Percentiles rank a stretch among this genome's conserved stretches.
Conservation (phyloP, 2,888 invertebrate species). For the Drosophila neotestacea region DNA sequence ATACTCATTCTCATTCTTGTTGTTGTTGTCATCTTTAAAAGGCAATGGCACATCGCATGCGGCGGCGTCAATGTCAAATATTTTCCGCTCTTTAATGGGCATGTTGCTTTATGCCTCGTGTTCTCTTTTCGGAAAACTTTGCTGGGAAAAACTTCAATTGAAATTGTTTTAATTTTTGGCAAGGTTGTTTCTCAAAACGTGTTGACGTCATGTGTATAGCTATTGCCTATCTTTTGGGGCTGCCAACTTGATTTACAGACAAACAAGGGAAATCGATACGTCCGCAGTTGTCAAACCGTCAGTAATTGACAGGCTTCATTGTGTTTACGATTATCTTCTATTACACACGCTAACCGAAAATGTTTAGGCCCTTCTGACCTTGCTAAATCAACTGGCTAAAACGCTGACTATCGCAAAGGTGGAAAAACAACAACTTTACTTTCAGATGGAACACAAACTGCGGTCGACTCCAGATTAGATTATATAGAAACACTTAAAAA, state of each 20-base stretch:
- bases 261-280: conserved; percentile 42
- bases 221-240: conserved; percentile 56
- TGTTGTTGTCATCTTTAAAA: conserved; percentile 49
- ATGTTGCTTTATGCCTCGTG: conserved; percentile 23
- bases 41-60: conserved; percentile 45
- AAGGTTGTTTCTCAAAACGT: conserved; percentile 32
- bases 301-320: conserved; percentile 43
- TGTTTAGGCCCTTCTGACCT: conserved; percentile 41
- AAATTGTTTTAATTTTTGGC: conserved; percentile 49
- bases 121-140: conserved; percentile 30
- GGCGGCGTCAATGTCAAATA: conserved; percentile 69
- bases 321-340: conserved; percentile 53
- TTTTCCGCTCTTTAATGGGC: conserved; percentile 72
- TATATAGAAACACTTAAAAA: conserved; percentile 16
- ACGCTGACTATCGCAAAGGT: conserved; percentile 37
- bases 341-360: conserved; percentile 40
- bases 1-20: conserved; percentile 7
- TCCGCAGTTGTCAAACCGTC: conserved; percentile 10
- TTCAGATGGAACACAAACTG: conserved; percentile 63
- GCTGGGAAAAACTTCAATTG: conserved; percentile 38
- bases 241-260: conserved; percentile 16
- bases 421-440: conserved; percentile 49
- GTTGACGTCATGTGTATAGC: conserved; percentile 47
- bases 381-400: conserved; percentile 38
- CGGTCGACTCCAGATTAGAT: conserved; percentile 42